Evolutionary conservation across 2,888 invertebrate genomes (phyloP).

Genomic region (Agrochola litura): DNA sequence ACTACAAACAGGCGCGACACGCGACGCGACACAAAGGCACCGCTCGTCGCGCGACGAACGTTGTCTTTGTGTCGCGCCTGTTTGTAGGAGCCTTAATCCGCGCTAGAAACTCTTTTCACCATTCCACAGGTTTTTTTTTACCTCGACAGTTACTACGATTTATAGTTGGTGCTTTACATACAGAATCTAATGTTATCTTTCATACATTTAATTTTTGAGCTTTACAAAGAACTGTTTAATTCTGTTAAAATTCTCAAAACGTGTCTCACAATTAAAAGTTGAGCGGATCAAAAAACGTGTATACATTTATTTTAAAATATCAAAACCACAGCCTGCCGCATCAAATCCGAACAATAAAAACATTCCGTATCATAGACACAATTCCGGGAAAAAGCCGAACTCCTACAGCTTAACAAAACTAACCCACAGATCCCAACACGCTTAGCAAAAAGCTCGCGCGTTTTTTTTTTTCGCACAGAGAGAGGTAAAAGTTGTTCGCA

Average conservation of each 20-base stretch:
- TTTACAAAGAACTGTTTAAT: not conserved
- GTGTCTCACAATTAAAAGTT: not conserved
- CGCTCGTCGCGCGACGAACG: too few species aligned
- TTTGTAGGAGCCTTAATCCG: not conserved
- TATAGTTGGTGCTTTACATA: not conserved
- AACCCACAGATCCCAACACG: conserved; percentile 44
- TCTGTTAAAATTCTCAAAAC: not conserved
- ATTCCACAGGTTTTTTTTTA: not conserved
- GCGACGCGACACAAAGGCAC: too few species aligned
- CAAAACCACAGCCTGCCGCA: not conserved
- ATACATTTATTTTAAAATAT: not conserved
- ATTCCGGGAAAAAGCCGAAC: conserved; percentile 19
- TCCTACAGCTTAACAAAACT: conserved; percentile 10
- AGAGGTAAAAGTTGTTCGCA: conserved; percentile 64
- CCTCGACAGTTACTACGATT: not conserved
- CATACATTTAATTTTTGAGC: not conserved
- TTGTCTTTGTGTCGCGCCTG: too few species aligned
- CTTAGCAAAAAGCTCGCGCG: conserved; percentile 49
- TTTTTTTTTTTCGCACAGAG: conserved; percentile 55
- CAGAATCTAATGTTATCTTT: not conserved
- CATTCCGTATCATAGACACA: not conserved
- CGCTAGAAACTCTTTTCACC: too few species aligned
- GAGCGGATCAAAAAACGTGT: too few species aligned
- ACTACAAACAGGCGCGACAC: too few species aligned
- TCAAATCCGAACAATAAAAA: conserved; percentile 21